Percentiles rank a stretch among this genome's conserved stretches.
Evolutionary conservation across 2,113 vertebrate genomes (phyloP).

Genomic region (Cebidichthys violaceus): DNA sequence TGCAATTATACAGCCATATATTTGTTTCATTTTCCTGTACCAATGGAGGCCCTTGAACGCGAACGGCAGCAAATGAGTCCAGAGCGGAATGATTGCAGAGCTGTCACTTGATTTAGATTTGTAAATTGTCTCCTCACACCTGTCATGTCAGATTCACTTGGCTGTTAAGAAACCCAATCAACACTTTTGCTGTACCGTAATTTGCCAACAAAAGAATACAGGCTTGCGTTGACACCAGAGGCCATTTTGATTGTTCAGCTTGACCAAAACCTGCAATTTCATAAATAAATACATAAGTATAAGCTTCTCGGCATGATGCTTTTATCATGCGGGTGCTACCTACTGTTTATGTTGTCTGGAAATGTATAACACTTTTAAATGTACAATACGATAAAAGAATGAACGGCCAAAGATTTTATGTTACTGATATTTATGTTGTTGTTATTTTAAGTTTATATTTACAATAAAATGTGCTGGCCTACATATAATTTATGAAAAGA

Average conservation of each 20-base stretch:
- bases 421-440: background rate
- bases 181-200: constrained; percentile 45
- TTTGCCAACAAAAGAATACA: constrained; percentile 54
- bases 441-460: background rate
- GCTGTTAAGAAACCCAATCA: constrained; percentile 64
- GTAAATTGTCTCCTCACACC: constrained; percentile 67
- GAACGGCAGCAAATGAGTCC: constrained; percentile 43
- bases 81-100: constrained; percentile 66
- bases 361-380: constrained; percentile 12
- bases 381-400: background rate
- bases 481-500: background rate
- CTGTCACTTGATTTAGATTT: constrained; percentile 70
- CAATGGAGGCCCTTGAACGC: constrained; percentile 13
- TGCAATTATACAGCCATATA: constrained; percentile 18
- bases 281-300: constrained; percentile 32
- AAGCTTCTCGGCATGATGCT: background rate
- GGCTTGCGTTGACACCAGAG: constrained; percentile 44
- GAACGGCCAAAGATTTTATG: background rate
- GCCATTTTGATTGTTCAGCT: constrained; percentile 27
- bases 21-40: constrained; percentile 42
- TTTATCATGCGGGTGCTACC: constrained; percentile 22
- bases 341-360: constrained; percentile 26
- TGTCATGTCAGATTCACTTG: constrained; percentile 69
- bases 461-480: constrained; percentile 7
- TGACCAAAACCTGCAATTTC: constrained; percentile 62